Conservation (phyloP, 1,140 invertebrate genomes). For the Diuraphis noxia region DNA sequence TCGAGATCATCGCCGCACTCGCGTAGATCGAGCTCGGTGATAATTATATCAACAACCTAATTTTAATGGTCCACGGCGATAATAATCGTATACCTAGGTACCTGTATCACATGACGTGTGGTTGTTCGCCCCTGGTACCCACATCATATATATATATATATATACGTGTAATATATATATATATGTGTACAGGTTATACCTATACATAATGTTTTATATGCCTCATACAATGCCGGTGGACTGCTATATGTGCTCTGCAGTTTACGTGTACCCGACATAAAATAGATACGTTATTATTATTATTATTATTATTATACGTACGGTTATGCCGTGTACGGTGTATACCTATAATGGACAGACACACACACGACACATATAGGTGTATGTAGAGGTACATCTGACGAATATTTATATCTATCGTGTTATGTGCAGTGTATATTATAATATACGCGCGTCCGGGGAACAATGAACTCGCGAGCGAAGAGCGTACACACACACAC, state of each 20-base stretch:
- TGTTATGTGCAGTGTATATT: neutral
- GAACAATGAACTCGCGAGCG: slow-evolving; percentile 41
- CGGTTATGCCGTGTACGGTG: neutral
- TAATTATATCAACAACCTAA: neutral
- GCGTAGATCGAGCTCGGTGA: neutral
- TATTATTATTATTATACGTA: neutral
- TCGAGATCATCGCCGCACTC: neutral
- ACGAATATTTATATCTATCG: slow-evolving; percentile 30
- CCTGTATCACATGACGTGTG: neutral
- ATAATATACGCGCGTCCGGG: slow-evolving; percentile 17
- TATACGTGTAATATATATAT: too few species aligned
- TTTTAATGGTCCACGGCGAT: neutral
- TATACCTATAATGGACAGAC: neutral
- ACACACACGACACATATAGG: neutral
- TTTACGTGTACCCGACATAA: neutral
- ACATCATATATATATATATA: too few species aligned
- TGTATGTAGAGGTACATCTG: neutral
- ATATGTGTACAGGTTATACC: too few species aligned
- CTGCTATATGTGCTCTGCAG: too few species aligned
- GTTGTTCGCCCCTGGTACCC: too few species aligned
- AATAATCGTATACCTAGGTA: neutral
- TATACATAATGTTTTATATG: too few species aligned
- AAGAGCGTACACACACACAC: neutral
- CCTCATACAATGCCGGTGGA: neutral
- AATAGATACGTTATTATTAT: neutral